Evolutionary conservation across 1,140 invertebrate genomes (phyloP), one percentile per base, ranked within the genome.

Genomic region (Eufriesea mexicana): DNA sequence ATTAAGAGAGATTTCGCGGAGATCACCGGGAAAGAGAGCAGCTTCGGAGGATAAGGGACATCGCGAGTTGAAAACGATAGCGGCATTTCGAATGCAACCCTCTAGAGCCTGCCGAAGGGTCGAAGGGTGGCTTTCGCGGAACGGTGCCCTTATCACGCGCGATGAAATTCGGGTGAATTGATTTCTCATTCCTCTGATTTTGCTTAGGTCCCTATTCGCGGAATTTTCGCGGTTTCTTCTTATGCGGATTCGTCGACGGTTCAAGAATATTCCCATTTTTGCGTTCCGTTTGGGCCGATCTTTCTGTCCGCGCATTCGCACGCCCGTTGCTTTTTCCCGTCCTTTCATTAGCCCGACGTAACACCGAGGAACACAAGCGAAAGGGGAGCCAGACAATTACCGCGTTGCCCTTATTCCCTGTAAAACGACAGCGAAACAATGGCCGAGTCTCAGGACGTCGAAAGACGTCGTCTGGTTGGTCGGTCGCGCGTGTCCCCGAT

Each of bases 81-180:
- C n/a, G n/a, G n/a, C n/a, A n/a, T n/a, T n/a, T n/a, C n/a, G n/a
- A n/a, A 42, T 49, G 61, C 42, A 59, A 47, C 61, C 12, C 12
- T 42, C 54, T 47, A 16, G 74, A 51, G 45, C 0, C 25, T 20
- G 16, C 23, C 23, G 67, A 66, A 20, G 45, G 20, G 14, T 20
- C 9, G 7, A 16, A 28, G 28, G 62, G 61, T 54, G 28, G 51
- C 20, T 42, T 42, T 51, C n/a, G 25, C 10, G 10, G 47, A 51
- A 51, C 73, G 73, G 47, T 75, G 35, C 61, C 28, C 20, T 51
- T 76, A 64, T 64, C 28, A 47, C 73, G 62, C 45, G 57, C 47
- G 28, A 64, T 20, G 74, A 25, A 76, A 42, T 61, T 8, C 28
- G 4, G 20, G 0, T n/a, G 12, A 76, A 76, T 76, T 54, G 61